Conservation (phyloP, 2,797 vertebrate species). For the Merluccius polli region DNA sequence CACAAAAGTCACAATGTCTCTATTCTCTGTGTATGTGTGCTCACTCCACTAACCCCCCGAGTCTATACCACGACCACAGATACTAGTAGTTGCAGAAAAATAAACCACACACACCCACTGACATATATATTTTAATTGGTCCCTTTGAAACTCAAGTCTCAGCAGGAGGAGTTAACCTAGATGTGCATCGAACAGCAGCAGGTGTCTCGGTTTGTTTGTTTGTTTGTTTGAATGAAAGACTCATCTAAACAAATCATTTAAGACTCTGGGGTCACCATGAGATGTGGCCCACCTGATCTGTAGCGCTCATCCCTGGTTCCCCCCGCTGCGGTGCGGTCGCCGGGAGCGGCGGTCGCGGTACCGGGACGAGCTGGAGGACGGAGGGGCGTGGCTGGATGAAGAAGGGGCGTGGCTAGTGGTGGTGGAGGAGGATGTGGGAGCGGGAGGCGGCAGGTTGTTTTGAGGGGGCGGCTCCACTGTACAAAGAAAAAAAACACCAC, state of each 20-base stretch:
- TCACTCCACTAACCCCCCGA: neutral
- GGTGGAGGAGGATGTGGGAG: slow-evolving; percentile 67
- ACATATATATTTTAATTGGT: slow-evolving; percentile 38
- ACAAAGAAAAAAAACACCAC: slow-evolving; percentile 8
- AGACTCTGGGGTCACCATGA: neutral
- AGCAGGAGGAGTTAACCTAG: neutral
- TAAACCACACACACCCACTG: too few relatives aligned
- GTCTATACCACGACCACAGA: neutral
- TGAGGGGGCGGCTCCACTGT: slow-evolving; percentile 79
- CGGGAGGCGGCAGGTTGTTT: slow-evolving; percentile 79
- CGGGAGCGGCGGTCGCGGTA: slow-evolving; percentile 81
- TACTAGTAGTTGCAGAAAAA: neutral
- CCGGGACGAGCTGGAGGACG: slow-evolving; percentile 79
- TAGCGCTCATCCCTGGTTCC: slow-evolving; percentile 96
- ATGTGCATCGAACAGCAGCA: neutral
- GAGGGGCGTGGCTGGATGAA: slow-evolving; percentile 50
- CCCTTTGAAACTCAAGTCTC: slow-evolving; percentile 47
- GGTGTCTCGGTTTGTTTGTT: too few relatives aligned
- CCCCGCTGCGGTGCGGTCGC: slow-evolving; percentile 80
- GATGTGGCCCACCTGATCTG: slow-evolving; percentile 74
- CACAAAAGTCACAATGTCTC: slow-evolving; percentile 9
- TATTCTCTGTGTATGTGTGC: neutral
- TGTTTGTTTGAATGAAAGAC: too few relatives aligned
- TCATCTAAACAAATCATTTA: too few relatives aligned
- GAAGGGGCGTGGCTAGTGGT: slow-evolving; percentile 40